Base-by-base conservation (phyloP, 2,113 vertebrate genomes). In the Antennarius striatus region DNA sequence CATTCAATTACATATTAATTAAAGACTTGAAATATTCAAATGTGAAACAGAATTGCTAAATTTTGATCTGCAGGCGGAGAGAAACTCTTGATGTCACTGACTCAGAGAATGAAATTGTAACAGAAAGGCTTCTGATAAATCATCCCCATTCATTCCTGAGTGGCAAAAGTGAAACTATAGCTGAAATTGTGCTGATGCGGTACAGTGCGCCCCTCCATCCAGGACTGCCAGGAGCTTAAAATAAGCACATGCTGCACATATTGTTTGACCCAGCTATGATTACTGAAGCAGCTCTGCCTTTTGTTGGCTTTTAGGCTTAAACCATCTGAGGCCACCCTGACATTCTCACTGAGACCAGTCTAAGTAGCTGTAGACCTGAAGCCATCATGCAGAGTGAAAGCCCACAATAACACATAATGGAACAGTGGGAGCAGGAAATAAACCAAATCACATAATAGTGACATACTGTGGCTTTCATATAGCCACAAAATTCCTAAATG, bases 221-320 rank as follows among this genome's bases (percentile, higher is more conserved):
- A 40, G 36, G n/a, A 39, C 52, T 54, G 62, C 63, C 49, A 64
- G 51, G 55, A 57, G 63, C 70, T 84, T 68, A 62, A 42, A 75
- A 54, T 63, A 51, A 77, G 47, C 59, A 42, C 56, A 62, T n/a
- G 45, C 49, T 60, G 73, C 68, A 62, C 72, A 47, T 59, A 73
- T 54, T 75, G 43, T 46, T 32, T 14, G 29, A 56, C 57, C 55
- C 50, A 29, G 66, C 74, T 39, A 29, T 71, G 73, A 74, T 68
- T 71, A 51, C 50, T 46, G 56, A 56, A 49, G 22, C 74, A 28
- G 58, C 63, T 68, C 17, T 67, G 65, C 65, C 17, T 47, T 73
- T 68, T 75, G 47, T 69, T 66, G 55, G 40, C 56, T 63, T 63
- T 60, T n/a, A 64, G 46, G 63, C 49, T 60, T 56, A 59, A 71